Conservation (phyloP, 2,113 vertebrate species). For the Apteryx owenii region DNA sequence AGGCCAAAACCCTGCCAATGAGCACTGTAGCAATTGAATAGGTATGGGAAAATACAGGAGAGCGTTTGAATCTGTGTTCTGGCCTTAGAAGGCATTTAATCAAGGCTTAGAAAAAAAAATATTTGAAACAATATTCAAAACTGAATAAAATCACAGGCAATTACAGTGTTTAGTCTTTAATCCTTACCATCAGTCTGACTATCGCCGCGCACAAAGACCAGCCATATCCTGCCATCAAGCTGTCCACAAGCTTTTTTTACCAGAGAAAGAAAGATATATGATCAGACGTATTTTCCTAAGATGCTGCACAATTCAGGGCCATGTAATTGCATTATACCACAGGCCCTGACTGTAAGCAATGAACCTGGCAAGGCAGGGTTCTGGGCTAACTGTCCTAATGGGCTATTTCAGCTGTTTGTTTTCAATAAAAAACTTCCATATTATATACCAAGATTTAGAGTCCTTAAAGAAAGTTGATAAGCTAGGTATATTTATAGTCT, state of each 20-base stretch:
- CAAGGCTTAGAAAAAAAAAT: not conserved
- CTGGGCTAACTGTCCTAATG: constrained; percentile 63
- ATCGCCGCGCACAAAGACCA: constrained; percentile 15
- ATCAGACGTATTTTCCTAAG: constrained; percentile 48
- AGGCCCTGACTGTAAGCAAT: constrained; percentile 59
- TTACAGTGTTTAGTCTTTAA: constrained; percentile 16
- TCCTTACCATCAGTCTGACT: constrained; percentile 47
- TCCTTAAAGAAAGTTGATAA: not conserved
- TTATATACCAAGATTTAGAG: constrained; percentile 44
- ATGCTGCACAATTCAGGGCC: not conserved
- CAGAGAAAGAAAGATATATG: constrained; percentile 44
- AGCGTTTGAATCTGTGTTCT: not conserved
- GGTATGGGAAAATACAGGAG: not conserved
- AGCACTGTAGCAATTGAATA: not conserved
- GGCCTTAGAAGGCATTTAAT: not conserved
- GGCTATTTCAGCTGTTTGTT: constrained; percentile 57
- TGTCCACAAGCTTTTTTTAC: constrained; percentile 66
- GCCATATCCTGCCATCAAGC: constrained; percentile 59
- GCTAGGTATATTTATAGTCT: not conserved
- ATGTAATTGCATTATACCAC: constrained; percentile 43
- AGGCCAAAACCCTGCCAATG: not conserved
- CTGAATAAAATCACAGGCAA: constrained; percentile 12
- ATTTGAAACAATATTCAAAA: constrained; percentile 1
- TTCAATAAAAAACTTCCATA: constrained; percentile 50
- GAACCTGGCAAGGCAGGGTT: constrained; percentile 28